Percentiles rank a stretch among this genome's conserved stretches.
phyloP scores from a whole-genome alignment of 2,888 invertebrate species.

The Blera fallax region DNA sequence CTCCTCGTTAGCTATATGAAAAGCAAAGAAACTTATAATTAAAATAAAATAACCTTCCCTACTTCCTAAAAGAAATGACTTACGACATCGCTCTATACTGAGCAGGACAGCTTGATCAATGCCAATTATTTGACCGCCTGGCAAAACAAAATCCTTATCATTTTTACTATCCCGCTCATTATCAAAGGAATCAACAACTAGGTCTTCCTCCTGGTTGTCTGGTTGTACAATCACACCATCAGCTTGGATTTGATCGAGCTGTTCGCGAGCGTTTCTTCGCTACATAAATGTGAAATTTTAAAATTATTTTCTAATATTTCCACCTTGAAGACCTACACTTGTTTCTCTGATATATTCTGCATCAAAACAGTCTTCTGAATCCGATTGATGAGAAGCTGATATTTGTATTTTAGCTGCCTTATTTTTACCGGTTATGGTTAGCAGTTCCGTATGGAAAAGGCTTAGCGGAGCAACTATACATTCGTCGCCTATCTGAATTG shows the following conservation, averaged over 20 bases:
- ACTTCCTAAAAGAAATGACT: conserved; percentile 75
- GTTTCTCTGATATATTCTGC: conserved; percentile 95
- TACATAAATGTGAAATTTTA: conserved; percentile 74
- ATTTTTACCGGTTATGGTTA: conserved; percentile 89
- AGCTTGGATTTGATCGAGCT: conserved; percentile 82
- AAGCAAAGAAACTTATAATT: background rate
- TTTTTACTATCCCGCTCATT: conserved; percentile 82
- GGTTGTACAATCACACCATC: conserved; percentile 80
- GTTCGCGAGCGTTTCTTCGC: conserved; percentile 83
- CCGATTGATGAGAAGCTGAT: conserved; percentile 85
- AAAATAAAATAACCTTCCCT: background rate
- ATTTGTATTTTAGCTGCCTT: conserved; percentile 89
- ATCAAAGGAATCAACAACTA: conserved; percentile 87
- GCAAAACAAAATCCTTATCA: conserved; percentile 87
- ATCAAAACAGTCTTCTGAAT: conserved; percentile 97
- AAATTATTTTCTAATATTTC: background rate
- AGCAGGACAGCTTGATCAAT: conserved; percentile 95
- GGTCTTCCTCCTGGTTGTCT: conserved; percentile 86
- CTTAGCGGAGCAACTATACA: conserved; percentile 95
- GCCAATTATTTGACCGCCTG: conserved; percentile 91
- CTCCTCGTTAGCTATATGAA: conserved; percentile 87
- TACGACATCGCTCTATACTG: conserved; percentile 94
- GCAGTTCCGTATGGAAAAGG: conserved; percentile 92
- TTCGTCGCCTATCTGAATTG: conserved; percentile 93
- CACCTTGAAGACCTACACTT: conserved; percentile 83